These are phyloP conservation scores for Heteropelma amictum DNA, from an alignment of 2,888 invertebrate species.

Conservation along the genomic window DNA sequence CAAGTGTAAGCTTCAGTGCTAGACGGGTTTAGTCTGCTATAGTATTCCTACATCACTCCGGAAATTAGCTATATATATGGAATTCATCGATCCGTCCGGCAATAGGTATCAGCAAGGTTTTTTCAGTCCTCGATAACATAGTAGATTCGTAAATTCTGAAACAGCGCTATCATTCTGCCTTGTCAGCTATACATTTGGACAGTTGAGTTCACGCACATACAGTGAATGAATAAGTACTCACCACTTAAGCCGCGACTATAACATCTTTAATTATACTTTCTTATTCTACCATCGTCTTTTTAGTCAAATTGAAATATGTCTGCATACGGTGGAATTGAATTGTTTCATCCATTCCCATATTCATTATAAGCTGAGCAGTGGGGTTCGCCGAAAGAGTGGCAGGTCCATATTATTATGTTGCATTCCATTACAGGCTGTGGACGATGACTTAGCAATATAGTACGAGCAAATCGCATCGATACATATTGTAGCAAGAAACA, in stretches of 20 bases:
- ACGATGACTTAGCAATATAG: conserved; percentile 36
- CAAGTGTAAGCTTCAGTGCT: conserved; percentile 51
- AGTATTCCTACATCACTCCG: background rate
- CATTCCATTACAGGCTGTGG: conserved; percentile 37
- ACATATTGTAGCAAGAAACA: background rate
- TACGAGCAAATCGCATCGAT: conserved; percentile 1
- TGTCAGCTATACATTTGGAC: background rate
- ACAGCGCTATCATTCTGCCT: background rate
- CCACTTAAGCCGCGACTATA: no score
- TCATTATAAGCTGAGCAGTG: background rate
- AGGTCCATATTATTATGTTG: conserved; percentile 42
- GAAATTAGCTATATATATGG: background rate
- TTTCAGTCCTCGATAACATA: background rate
- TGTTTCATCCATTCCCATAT: background rate
- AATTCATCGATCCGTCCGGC: background rate
- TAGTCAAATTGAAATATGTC: no score
- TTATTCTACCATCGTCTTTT: no score
- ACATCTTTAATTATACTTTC: no score
- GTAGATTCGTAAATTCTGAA: background rate
- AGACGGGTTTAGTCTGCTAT: background rate
- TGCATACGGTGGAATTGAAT: no score
- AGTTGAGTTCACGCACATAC: no score
- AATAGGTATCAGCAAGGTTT: background rate
- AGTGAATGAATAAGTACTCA: no score
- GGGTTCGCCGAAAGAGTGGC: conserved; percentile 5